Percentiles rank a stretch among this genome's conserved stretches.
phyloP scores from a whole-genome alignment of 1,140 invertebrate genomes.

The Cataglyphis hispanica region DNA sequence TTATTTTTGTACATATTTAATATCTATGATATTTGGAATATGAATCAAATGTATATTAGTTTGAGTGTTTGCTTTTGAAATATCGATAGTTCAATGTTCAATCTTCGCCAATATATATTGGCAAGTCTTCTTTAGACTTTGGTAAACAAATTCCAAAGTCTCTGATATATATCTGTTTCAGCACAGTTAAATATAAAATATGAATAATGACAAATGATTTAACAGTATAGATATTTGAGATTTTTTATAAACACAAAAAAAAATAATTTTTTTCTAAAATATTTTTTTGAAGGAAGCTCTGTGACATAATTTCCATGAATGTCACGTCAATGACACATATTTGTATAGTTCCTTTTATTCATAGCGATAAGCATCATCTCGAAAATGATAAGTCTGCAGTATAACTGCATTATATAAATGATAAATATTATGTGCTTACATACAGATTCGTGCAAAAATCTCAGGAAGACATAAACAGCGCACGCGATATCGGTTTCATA shows the following conservation, averaged over 20 bases:
- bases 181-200: slow-evolving; percentile 25
- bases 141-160: slow-evolving; percentile 38
- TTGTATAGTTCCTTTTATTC: not conserved
- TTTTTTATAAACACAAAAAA: not conserved
- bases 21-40: not conserved
- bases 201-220: not conserved
- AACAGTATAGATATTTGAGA: not conserved
- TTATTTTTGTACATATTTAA: slow-evolving; percentile 1
- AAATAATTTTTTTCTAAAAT: not conserved
- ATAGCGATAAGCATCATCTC: not conserved
- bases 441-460: slow-evolving; percentile 3
- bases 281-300: not conserved
- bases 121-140: not conserved
- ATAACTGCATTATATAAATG: not conserved
- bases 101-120: slow-evolving; percentile 24
- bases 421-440: slow-evolving; percentile 17
- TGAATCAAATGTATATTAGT: not conserved
- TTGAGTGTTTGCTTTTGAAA: not conserved
- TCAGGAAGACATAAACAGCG: too few relatives aligned
- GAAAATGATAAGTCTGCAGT: slow-evolving; percentile 25
- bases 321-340: not conserved
- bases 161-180: not conserved
- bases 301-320: not conserved
- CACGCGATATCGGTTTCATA: not conserved
- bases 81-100: slow-evolving; percentile 17